A percentile compares a stretch with the other conserved stretches of the same genome.
These are phyloP conservation scores for Isurus oxyrinchus DNA, from an alignment of 2,113 vertebrate genomes.

Conservation along the genomic window DNA sequence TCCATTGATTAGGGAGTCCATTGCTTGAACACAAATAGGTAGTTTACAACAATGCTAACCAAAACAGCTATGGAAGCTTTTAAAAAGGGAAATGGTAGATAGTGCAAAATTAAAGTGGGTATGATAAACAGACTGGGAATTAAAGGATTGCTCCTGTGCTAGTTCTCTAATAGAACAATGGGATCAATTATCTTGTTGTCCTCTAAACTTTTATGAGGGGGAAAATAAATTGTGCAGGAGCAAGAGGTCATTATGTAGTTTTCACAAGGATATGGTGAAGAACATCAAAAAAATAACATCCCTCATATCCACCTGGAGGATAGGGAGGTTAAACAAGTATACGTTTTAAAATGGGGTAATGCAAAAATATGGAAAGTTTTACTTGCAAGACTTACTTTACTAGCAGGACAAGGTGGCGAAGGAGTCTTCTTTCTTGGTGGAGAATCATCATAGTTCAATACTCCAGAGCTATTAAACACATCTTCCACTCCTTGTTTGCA, in stretches of 20 bases:
- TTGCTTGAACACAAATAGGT: neutral
- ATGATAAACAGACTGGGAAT: too few species aligned
- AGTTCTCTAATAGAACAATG: too few species aligned
- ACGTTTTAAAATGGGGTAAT: neutral
- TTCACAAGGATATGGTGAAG: neutral
- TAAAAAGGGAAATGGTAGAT: too few species aligned
- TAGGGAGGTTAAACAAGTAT: neutral
- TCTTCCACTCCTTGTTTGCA: conserved; percentile 61
- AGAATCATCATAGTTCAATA: conserved; percentile 50
- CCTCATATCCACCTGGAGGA: neutral
- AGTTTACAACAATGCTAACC: too few species aligned
- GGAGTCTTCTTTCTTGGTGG: conserved; percentile 61
- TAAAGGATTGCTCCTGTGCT: neutral
- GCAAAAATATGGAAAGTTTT: neutral
- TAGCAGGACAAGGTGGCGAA: conserved; percentile 68
- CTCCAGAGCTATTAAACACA: conserved; percentile 46
- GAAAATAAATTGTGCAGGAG: neutral
- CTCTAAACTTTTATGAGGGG: neutral
- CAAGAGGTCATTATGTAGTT: neutral
- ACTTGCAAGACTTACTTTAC: conserved; percentile 60
- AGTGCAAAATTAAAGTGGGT: too few species aligned
- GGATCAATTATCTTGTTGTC: neutral
- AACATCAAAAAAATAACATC: neutral
- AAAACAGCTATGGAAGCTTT: too few species aligned
- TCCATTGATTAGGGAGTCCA: neutral